Percentiles rank a stretch among this genome's conserved stretches.
These are phyloP conservation scores for Corythornis cristatus DNA, from an alignment of 2,113 vertebrate genomes.

Conservation along the genomic window DNA sequence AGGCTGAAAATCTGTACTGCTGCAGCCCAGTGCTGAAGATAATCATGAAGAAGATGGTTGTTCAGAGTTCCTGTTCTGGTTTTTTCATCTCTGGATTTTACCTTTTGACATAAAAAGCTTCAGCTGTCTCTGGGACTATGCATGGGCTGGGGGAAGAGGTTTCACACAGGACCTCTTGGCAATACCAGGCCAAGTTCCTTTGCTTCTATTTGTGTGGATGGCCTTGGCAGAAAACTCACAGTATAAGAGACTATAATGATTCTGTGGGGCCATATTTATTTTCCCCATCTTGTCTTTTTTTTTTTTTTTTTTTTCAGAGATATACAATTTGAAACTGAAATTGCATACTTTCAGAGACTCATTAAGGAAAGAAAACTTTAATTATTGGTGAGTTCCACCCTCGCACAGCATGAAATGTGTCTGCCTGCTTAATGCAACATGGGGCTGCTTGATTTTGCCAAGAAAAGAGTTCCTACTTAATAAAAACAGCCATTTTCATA, in stretches of 20 bases:
- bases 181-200: not conserved
- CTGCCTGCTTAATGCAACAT: not conserved
- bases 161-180: not conserved
- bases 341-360: not conserved
- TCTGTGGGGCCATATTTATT: not conserved
- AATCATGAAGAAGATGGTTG: not conserved
- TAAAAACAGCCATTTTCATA: not conserved
- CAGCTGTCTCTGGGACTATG: not conserved
- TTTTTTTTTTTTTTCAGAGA: not conserved
- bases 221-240: not conserved
- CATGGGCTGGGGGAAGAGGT: not conserved
- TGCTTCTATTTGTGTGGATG: not conserved
- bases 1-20: not conserved
- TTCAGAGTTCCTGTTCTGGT: not conserved
- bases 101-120: not conserved
- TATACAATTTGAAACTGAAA: slow-evolving; percentile 56
- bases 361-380: slow-evolving; percentile 31
- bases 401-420: slow-evolving; percentile 28
- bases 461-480: not conserved
- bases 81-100: not conserved
- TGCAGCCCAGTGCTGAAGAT: not conserved
- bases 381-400: slow-evolving; percentile 45
- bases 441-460: not conserved
- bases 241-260: not conserved
- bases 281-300: not conserved